Base-by-base conservation (phyloP, 2,113 vertebrate genomes). In the Ammodytes marinus region DNA sequence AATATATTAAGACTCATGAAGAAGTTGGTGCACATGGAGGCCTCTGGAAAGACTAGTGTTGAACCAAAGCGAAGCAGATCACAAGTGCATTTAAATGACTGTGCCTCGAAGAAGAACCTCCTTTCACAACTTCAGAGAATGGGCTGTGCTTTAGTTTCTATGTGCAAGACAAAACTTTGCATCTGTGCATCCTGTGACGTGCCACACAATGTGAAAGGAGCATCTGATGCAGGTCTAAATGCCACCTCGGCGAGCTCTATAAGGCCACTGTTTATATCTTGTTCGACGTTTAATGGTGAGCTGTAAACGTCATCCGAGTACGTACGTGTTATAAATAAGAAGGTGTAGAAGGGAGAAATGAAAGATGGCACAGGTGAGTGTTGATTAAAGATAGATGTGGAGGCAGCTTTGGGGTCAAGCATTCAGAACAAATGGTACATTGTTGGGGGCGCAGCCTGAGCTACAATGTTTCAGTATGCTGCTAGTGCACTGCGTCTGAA, bases 401-500 rank as follows among this genome's bases (percentile, higher is more conserved):
- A 13, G 9, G 35, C 43, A 42, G 27, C 27, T 37, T 63, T 46
- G 49, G 43, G 46, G 15, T 40, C 37, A 39, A 39, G 7, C 39
- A 46, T 50, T 69, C 13, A 69, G 64, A 57, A 57, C 15, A 70
- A 74, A 74, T 52, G 8, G 43, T 37, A 19, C 35, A 12, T 61
- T 69, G 35, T 27, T 69, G 47, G 43, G 27, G 27, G 27, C 27
- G 43, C 47, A 54, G 74, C 45, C 46, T 13, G 65, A 55, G 58
- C 74, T 85, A 1, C n/a, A n/a, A 19, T 66, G 75, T 69, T 74
- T 84, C 69, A 67, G 69, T 42, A 11, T 64, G 50, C 80, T 64
- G 83, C 72, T 76, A 66, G 74, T 65, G 80, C 74, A 71, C 79
- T 66, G 72, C 86, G 35, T 77, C 88, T 87, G 73, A 74, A 69